Evolutionary conservation across 2,888 invertebrate genomes (phyloP).

Genomic region (Drosophila suboccidentalis): DNA sequence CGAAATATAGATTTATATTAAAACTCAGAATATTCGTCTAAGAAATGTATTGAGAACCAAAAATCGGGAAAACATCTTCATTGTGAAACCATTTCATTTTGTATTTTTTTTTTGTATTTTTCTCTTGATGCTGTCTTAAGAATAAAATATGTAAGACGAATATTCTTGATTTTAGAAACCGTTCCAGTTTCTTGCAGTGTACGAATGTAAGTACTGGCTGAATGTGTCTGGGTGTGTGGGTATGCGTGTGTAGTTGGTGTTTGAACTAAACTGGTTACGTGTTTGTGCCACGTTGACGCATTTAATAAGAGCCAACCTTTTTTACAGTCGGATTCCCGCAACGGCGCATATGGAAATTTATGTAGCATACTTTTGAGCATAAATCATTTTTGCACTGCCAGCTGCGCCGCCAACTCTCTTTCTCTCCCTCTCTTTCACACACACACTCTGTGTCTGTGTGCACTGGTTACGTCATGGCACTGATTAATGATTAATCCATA

Average conservation of each 20-base stretch:
- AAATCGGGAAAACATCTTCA: no score
- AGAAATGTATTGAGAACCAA: no score
- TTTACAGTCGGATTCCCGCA: constrained; percentile 38
- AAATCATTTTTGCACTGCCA: constrained; percentile 61
- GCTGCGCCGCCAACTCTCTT: constrained; percentile 26
- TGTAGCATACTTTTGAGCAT: constrained; percentile 64
- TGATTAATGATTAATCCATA: constrained; percentile 67
- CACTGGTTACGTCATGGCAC: constrained; percentile 23
- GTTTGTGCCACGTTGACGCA: constrained; percentile 49
- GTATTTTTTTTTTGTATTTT: no score
- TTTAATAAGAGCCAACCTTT: constrained; percentile 53
- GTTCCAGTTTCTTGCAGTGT: neutral
- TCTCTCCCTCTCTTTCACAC: neutral
- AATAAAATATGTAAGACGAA: neutral
- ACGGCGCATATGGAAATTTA: constrained; percentile 60
- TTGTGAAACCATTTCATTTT: no score
- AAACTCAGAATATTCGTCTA: no score
- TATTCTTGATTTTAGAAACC: neutral
- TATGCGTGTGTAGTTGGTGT: constrained; percentile 18
- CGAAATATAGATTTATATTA: no score
- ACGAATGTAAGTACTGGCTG: constrained; percentile 4
- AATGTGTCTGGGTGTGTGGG: constrained; percentile 2
- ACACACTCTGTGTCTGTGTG: neutral
- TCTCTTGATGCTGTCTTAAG: no score
- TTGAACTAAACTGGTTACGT: constrained; percentile 32